Evolutionary conservation across 2,888 invertebrate species (phyloP).

Genomic region (Ypsolopha scabrella): DNA sequence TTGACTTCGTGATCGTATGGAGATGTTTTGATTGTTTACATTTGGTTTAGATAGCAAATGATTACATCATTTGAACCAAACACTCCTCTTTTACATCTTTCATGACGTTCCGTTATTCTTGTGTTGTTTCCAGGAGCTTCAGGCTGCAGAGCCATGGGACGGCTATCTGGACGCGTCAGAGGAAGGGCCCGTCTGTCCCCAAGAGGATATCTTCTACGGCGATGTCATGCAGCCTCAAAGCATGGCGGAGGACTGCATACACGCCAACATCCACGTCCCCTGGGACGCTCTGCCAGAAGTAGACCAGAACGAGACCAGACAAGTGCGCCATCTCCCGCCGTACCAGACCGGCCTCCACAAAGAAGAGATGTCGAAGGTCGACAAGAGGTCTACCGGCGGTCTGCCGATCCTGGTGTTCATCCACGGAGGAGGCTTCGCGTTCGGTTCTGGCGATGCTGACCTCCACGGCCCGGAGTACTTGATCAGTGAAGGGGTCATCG

Average conservation of each 20-base stretch:
- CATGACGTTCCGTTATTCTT: neutral
- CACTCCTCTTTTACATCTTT: too few species aligned
- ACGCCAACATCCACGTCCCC: constrained; percentile 52
- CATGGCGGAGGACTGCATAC: constrained; percentile 46
- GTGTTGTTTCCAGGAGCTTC: constrained; percentile 52
- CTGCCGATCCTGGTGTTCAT: constrained; percentile 51
- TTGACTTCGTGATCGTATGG: too few species aligned
- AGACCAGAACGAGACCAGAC: constrained; percentile 3
- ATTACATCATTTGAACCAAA: too few species aligned
- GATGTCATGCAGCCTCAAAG: constrained; percentile 24
- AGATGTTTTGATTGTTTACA: too few species aligned
- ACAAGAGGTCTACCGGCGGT: constrained; percentile 7
- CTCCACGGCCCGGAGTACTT: constrained; percentile 51
- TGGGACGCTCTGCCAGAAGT: constrained; percentile 20
- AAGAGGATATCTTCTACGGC: constrained; percentile 57
- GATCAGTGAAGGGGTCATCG: constrained; percentile 39
- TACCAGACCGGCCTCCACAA: constrained; percentile 13
- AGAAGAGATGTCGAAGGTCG: neutral
- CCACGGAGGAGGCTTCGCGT: constrained; percentile 56
- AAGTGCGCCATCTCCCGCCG: constrained; percentile 16
- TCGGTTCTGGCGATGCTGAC: constrained; percentile 50
- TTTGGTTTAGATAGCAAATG: too few species aligned
- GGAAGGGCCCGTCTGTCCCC: constrained; percentile 73
- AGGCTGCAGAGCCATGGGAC: constrained; percentile 60
- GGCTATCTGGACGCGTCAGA: constrained; percentile 62